phyloP scores from a whole-genome alignment of 2,888 invertebrate genomes.

The Oxytorus armatus region DNA sequence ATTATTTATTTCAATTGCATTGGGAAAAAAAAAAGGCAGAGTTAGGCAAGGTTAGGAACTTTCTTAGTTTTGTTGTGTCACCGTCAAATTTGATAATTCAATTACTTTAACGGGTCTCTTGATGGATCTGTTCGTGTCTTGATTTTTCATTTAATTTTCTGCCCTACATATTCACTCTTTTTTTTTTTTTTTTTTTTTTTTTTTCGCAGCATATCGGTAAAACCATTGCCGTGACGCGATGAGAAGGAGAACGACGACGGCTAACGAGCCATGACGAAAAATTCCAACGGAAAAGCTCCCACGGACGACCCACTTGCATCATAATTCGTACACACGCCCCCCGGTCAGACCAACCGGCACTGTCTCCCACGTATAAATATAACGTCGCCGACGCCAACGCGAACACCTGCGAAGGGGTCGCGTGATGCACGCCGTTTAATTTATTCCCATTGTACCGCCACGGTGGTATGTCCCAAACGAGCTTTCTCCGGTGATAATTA shows the following conservation, averaged over 20 bases:
- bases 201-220: constrained; percentile 37
- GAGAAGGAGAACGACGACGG: constrained; percentile 38
- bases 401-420: constrained; percentile 22
- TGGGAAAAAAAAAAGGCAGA: too few species aligned
- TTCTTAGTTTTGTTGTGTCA: too few species aligned
- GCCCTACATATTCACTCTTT: neutral
- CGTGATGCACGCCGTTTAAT: constrained; percentile 50
- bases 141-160: neutral
- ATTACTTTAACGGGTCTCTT: too few species aligned
- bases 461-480: constrained; percentile 45
- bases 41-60: too few species aligned
- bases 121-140: neutral
- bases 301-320: constrained; percentile 64
- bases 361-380: constrained; percentile 8
- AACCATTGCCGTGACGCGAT: constrained; percentile 42
- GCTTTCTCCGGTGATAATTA: constrained; percentile 61
- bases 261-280: constrained; percentile 56
- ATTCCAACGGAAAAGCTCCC: constrained; percentile 42
- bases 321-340: constrained; percentile 58
- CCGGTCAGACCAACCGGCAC: constrained; percentile 40
- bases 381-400: constrained; percentile 16
- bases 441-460: constrained; percentile 55
- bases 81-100: too few species aligned
- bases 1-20: too few species aligned
- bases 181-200: neutral